A percentile compares a stretch with the other conserved stretches of the same genome.
phyloP scores from a whole-genome alignment of 2,888 invertebrate species.

The Glaucopsyche alexis region DNA sequence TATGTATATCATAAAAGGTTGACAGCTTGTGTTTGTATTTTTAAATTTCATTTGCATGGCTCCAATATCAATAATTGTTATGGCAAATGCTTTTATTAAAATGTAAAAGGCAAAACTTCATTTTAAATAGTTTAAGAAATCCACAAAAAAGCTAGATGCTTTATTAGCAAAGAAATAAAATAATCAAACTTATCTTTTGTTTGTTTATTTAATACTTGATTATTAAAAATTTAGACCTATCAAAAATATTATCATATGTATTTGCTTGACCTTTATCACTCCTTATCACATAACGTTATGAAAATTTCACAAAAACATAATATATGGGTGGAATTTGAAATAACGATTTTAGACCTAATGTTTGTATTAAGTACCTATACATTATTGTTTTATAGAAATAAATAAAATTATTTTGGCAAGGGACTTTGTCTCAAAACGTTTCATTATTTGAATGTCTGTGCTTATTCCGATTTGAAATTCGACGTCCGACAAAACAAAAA shows the following conservation, averaged over 20 bases:
- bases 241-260: background rate
- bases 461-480: too few species aligned
- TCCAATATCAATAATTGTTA: too few species aligned
- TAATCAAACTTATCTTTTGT: background rate
- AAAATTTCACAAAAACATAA: background rate
- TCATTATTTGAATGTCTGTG: too few species aligned
- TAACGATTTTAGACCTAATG: background rate
- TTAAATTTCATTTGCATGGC: too few species aligned
- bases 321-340: background rate
- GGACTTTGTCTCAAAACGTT: too few species aligned
- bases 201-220: background rate
- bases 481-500: too few species aligned
- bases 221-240: background rate
- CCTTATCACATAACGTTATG: background rate
- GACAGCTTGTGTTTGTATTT: too few species aligned
- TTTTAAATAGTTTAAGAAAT: background rate
- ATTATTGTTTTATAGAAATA: background rate
- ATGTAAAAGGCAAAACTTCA: too few species aligned
- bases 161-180: background rate
- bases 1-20: background rate
- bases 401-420: too few species aligned
- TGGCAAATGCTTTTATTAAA: too few species aligned
- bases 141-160: background rate
- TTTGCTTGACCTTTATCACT: background rate
- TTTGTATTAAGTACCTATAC: background rate